Evolutionary conservation across 2,888 invertebrate species (phyloP).

Genomic region (Apeira syringaria): DNA sequence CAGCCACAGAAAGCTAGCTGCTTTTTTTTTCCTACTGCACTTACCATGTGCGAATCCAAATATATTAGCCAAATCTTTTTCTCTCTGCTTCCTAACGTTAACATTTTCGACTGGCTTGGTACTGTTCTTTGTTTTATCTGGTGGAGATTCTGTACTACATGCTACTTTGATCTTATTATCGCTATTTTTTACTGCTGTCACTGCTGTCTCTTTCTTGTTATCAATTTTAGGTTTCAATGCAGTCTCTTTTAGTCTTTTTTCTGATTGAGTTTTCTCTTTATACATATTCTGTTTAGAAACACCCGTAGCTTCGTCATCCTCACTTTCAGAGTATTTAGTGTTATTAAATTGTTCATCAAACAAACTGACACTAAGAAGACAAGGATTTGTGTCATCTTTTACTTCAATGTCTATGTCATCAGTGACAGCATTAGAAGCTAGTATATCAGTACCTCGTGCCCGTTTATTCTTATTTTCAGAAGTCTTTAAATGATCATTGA

Average conservation of each 20-base stretch:
- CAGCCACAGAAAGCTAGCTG: background rate
- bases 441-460: background rate
- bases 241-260: constrained; percentile 12
- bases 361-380: constrained; percentile 63
- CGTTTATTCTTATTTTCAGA: constrained; percentile 5
- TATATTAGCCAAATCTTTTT: constrained; percentile 55
- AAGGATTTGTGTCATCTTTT: constrained; percentile 45
- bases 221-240: constrained; percentile 5
- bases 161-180: background rate
- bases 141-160: constrained; percentile 1
- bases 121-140: background rate
- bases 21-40: constrained; percentile 32
- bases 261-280: constrained; percentile 5
- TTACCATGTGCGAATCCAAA: constrained; percentile 74
- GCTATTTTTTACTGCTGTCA: background rate
- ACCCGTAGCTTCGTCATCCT: constrained; percentile 39
- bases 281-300: constrained; percentile 22
- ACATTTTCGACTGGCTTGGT: constrained; percentile 17
- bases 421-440: background rate
- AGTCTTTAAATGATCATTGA: constrained; percentile 10
- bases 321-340: constrained; percentile 45
- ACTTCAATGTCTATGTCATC: background rate
- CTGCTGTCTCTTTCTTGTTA: constrained; percentile 1
- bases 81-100: constrained; percentile 35
- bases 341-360: constrained; percentile 57